A percentile compares a stretch with the other conserved stretches of the same genome.
phyloP scores from a whole-genome alignment of 1,140 invertebrate genomes.

The Drosophila melanogaster region Release_6_plus_ISO1_MT NC_004354.4:6918001-6918500 shows the following conservation, averaged over 20 bases:
- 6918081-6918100: constrained; percentile 42
- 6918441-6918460: neutral
- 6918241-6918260: constrained; percentile 30
- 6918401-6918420: constrained; percentile 2
- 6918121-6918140: too few relatives aligned
- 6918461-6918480: neutral
- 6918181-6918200: constrained; percentile 1
- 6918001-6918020: too few relatives aligned
- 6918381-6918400: constrained; percentile 12
- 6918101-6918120: constrained; percentile 14
- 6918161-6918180: constrained; percentile 66
- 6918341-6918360: constrained; percentile 53
- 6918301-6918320: constrained; percentile 79
- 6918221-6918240: constrained; percentile 54
- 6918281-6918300: constrained; percentile 33
- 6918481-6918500: constrained; percentile 20
- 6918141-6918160: neutral
- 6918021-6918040: constrained; percentile 22
- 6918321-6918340: constrained; percentile 73
- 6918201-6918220: constrained; percentile 65
- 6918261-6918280: constrained; percentile 27
- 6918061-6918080: constrained; percentile 45
- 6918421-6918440: too few relatives aligned
- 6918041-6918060: constrained; percentile 60
- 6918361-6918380: constrained; percentile 28